Conservation (phyloP, 2,888 invertebrate species). For the Norana najaformis region DNA sequence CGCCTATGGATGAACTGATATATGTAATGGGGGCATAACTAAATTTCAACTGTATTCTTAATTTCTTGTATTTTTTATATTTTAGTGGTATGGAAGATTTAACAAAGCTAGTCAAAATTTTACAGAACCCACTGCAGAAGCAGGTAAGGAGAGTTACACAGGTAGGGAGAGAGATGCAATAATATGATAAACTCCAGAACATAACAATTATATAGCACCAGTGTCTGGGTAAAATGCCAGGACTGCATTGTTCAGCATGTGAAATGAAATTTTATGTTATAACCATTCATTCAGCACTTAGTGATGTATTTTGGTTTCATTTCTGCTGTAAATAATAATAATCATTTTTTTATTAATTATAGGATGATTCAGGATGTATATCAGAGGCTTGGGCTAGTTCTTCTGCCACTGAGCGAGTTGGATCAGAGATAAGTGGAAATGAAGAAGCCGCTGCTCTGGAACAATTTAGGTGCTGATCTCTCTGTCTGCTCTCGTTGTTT, state of each 20-base stretch:
- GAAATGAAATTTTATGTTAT: background rate
- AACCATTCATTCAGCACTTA: background rate
- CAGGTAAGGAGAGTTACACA: background rate
- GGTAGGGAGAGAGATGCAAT: background rate
- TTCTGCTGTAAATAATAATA: background rate
- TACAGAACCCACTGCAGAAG: conserved; percentile 13
- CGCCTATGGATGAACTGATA: background rate
- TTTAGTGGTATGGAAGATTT: conserved; percentile 13
- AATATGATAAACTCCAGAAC: no score
- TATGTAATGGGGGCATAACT: background rate
- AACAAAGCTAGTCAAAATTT: conserved; percentile 7
- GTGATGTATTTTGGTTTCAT: background rate
- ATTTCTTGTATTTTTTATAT: background rate
- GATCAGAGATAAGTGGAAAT: background rate
- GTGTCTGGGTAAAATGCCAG: background rate
- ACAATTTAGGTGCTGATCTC: conserved; percentile 14
- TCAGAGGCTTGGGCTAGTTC: background rate
- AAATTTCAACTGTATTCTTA: background rate
- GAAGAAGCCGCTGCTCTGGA: conserved; percentile 21
- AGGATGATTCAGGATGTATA: background rate
- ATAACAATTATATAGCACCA: background rate
- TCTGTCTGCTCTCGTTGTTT: no score
- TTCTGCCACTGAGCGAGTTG: background rate
- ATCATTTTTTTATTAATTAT: background rate
- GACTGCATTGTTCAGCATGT: background rate